These are phyloP conservation scores for Seira sanloemensis DNA, from an alignment of 2,888 invertebrate species.

Conservation along the genomic window DNA sequence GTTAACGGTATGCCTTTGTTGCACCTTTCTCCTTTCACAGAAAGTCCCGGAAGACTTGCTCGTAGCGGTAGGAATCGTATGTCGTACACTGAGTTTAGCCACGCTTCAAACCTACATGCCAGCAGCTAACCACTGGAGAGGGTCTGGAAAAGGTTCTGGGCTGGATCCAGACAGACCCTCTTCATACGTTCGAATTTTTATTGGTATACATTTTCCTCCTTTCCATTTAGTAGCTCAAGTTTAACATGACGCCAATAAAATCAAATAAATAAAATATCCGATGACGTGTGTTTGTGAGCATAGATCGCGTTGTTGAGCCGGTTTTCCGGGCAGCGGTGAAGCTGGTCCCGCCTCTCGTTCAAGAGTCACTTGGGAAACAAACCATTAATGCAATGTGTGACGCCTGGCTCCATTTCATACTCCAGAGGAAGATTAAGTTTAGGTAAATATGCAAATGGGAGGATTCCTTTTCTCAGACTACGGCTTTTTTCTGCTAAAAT, in stretches of 20 bases:
- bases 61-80: constrained; percentile 84
- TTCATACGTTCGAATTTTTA: constrained; percentile 84
- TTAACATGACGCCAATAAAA: no score
- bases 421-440: constrained; percentile 88
- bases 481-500: constrained; percentile 39
- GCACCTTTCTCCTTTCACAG: constrained; percentile 77
- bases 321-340: constrained; percentile 84
- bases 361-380: constrained; percentile 85
- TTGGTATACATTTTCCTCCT: constrained; percentile 79
- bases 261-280: not conserved
- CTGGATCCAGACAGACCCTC: constrained; percentile 77
- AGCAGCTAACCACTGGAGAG: constrained; percentile 81
- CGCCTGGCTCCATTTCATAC: constrained; percentile 91
- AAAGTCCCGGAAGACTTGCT: constrained; percentile 84
- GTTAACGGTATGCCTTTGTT: not conserved
- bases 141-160: constrained; percentile 75
- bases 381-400: constrained; percentile 89
- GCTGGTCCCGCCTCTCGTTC: constrained; percentile 76
- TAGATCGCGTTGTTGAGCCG: constrained; percentile 86
- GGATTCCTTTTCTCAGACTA: constrained; percentile 3
- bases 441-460: constrained; percentile 76
- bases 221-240: no score
- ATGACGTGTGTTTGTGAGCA: constrained; percentile 15
- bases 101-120: constrained; percentile 91
- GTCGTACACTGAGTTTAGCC: constrained; percentile 86